Base-by-base conservation (phyloP, 2,888 invertebrate genomes). In the Phytoseiulus persimilis region DNA sequence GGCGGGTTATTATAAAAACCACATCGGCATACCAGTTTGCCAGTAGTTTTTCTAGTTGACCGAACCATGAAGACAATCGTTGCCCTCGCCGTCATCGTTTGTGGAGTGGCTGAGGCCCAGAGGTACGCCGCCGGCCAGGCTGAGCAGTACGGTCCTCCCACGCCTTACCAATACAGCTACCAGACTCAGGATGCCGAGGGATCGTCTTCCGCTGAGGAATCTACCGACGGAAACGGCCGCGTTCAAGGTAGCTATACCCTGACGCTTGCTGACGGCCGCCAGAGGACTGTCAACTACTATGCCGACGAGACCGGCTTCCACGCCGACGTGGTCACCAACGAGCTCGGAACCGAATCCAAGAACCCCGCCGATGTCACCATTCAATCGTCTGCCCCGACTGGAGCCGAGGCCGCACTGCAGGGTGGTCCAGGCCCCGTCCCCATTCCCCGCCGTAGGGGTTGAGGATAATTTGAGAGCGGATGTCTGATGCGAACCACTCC, bases 321-420 rank as follows among this genome's bases (percentile, higher is more conserved):
- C 90, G 90, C 90, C 31, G 87, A 90, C 33, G 90, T 90, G 2
- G 32, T 90, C 65, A 90, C 90, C 31, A 90, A 90, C 65, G 90
- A 90, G 89, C 83, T 90, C 89, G 90, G 90, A 83, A 90, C 90
- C 23, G 90, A 83, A 33, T 90, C 90, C 18, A 89, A 90, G 32
- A 90, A 90, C n/a, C n/a, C 90, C 65, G 90, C 90, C 31, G 90
- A 87, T 28, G 90, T 83, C 31, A 31, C 31, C 0, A 89, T 89
- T 45, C 39, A 32, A 11, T 90, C 90, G 3, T 90, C 89, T 31
- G 90, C 90, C 0, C 33, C 33, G 2, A 87, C 87, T 6, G 87
- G 87, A 87, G 33, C 31, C 45, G 87, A 32, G 11, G 33, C 33
- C 33, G 32, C 87, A 28, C 87, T 45, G 9, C n/a, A n/a, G 6